These are phyloP conservation scores for Bedellia somnulentella DNA, from an alignment of 2,888 invertebrate genomes.

Conservation along the genomic window DNA sequence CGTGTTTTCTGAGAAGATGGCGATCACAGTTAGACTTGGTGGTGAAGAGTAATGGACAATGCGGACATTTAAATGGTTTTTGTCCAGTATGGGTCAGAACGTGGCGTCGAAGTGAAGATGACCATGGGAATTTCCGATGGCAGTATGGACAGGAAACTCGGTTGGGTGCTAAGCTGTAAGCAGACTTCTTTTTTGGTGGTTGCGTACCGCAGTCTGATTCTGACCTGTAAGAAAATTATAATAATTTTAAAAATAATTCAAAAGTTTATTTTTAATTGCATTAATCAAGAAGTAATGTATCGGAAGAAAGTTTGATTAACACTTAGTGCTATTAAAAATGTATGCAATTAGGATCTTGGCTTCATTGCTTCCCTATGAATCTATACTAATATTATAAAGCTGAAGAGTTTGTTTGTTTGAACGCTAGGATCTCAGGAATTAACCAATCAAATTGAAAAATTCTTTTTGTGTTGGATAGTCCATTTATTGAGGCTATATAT, in stretches of 20 bases:
- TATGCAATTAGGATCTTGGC: too few species aligned
- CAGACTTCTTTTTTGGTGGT: slow-evolving; percentile 83
- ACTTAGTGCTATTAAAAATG: too few species aligned
- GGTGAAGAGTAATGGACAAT: slow-evolving; percentile 91
- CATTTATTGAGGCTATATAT: too few species aligned
- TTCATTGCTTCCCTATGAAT: too few species aligned
- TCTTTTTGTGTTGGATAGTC: too few species aligned
- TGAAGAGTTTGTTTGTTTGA: too few species aligned
- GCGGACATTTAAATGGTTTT: slow-evolving; percentile 94
- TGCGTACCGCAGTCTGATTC: slow-evolving; percentile 64
- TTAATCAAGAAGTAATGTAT: not conserved
- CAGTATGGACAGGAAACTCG: slow-evolving; percentile 93
- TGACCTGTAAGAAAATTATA: slow-evolving; percentile 56
- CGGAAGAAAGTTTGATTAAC: too few species aligned
- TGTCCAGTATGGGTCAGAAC: slow-evolving; percentile 95
- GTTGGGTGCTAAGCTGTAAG: slow-evolving; percentile 93
- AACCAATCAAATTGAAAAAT: too few species aligned
- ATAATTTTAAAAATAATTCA: too few species aligned
- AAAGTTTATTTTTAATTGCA: not conserved
- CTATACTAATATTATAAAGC: too few species aligned
- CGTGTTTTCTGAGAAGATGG: slow-evolving; percentile 86
- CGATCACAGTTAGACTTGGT: slow-evolving; percentile 98
- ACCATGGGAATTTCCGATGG: slow-evolving; percentile 94
- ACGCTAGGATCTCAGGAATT: too few species aligned
- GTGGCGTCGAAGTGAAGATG: slow-evolving; percentile 91